Conservation (phyloP, 2,797 vertebrate species). For the Macrochelys suwanniensis region DNA sequence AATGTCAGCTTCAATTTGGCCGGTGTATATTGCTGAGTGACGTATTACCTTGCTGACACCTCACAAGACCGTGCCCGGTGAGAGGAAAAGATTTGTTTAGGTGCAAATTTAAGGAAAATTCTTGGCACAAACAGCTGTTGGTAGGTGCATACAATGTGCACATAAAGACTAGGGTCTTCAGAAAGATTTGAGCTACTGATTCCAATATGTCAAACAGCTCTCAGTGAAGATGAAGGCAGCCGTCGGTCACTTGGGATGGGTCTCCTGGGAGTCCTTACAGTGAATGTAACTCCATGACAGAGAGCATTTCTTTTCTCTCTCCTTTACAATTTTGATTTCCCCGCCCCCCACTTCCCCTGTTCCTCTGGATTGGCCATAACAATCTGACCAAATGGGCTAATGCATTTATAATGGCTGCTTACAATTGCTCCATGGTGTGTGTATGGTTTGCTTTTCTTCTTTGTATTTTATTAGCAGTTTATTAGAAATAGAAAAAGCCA, state of each 20-base stretch:
- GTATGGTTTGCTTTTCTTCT: background rate
- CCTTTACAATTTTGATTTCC: background rate
- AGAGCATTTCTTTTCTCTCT: background rate
- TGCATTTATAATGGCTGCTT: background rate
- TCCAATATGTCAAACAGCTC: background rate
- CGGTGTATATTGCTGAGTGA: slow-evolving; percentile 30
- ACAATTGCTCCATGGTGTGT: fast-evolving
- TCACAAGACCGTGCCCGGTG: background rate
- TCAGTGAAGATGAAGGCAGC: background rate
- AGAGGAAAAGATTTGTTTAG: background rate
- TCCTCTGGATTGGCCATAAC: background rate
- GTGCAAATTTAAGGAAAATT: background rate
- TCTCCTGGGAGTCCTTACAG: background rate
- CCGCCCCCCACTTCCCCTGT: background rate
- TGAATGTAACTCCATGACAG: background rate
- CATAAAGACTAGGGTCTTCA: background rate
- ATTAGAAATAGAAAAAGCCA: slow-evolving; percentile 36
- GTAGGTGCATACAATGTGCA: background rate
- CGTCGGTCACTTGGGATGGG: background rate
- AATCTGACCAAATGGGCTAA: background rate
- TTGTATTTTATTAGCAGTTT: slow-evolving; percentile 26
- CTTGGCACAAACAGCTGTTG: background rate
- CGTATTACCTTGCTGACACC: background rate
- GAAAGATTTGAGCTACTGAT: background rate
- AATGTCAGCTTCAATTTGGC: background rate